Evolutionary conservation across 2,113 vertebrate genomes (phyloP), one percentile per base, ranked within the genome.

Genomic region (Merops nubicus): DNA sequence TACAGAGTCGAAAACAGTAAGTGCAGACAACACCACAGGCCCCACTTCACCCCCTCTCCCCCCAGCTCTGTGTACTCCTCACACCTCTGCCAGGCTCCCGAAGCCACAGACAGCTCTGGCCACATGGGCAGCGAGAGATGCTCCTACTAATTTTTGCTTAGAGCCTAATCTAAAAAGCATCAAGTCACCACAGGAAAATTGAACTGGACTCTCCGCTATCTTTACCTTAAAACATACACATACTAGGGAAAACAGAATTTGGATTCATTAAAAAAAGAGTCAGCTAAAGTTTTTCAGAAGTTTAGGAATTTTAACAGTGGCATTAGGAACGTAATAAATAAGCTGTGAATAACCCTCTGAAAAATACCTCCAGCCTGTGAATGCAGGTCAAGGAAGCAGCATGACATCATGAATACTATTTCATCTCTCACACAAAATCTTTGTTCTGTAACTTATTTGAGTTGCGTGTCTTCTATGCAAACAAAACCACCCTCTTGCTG

Each of bases 31-130:
- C 8, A 40, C 5, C 5, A 11, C 23, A 4, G 2, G 43, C 63
- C 28, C 23, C 10, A 0, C 33, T 16, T 11, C 33, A 2, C 4
- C 28, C 17, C 14, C 36, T 20, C 31, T 43, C 70, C 8, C 5
- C 36, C 4, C 36, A 15, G 48, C 62, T 18, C 19, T 8, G 64
- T 4, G 1, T 1, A 0, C 21, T 36, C 36, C 57, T 31, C 0
- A 1, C 2, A 17, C 12, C 85, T 43, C 38, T 53, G 23, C 54
- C 5, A 4, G 53, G n/a, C 62, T 56, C 22, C 65, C 36, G 2
- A 19, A 56, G 60, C 9, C n/a, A 53, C 6, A 1, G 53, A 6
- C 56, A 89, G 74, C 79, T 88, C 51, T 65, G n/a, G 70, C 93
- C 47, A 38, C 10, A 56, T 16, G 8, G 64, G 89, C 62, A 95